Percentiles rank a stretch among this genome's conserved stretches.
Conservation (phyloP, 2,888 invertebrate genomes). For the Esperia sulphurella region DNA sequence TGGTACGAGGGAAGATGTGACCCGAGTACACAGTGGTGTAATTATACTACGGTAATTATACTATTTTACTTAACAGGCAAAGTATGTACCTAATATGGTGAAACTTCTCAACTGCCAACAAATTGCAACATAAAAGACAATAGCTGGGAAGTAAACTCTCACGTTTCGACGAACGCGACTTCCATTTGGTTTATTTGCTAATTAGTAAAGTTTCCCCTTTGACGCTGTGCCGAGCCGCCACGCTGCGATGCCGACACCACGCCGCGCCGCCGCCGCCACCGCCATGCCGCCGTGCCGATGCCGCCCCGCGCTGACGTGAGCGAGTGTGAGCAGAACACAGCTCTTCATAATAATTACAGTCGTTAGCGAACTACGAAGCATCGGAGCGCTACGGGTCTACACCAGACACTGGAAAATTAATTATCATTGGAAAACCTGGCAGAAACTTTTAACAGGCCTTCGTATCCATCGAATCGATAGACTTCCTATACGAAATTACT, state of each 20-base stretch:
- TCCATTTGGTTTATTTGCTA: conserved; percentile 11
- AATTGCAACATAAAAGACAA: conserved; percentile 38
- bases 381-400: not conserved
- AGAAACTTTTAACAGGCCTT: not conserved
- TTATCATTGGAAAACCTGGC: not conserved
- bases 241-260: not conserved
- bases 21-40: no score
- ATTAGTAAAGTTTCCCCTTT: conserved; percentile 7
- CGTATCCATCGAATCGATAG: not conserved
- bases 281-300: conserved; percentile 11
- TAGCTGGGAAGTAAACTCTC: conserved; percentile 35
- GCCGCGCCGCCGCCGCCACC: conserved; percentile 30
- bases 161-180: conserved; percentile 28
- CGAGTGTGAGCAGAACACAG: conserved; percentile 19
- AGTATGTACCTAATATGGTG: not conserved
- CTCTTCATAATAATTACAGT: conserved; percentile 8
- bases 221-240: conserved; percentile 32
- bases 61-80: not conserved
- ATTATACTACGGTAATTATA: no score
- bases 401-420: not conserved
- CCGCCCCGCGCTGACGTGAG: conserved; percentile 10
- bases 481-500: not conserved
- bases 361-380: conserved; percentile 6
- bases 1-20: no score
- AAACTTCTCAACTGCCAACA: conserved; percentile 19